phyloP scores from a whole-genome alignment of 2,888 invertebrate species.

The Yponomeuta malinellus region DNA sequence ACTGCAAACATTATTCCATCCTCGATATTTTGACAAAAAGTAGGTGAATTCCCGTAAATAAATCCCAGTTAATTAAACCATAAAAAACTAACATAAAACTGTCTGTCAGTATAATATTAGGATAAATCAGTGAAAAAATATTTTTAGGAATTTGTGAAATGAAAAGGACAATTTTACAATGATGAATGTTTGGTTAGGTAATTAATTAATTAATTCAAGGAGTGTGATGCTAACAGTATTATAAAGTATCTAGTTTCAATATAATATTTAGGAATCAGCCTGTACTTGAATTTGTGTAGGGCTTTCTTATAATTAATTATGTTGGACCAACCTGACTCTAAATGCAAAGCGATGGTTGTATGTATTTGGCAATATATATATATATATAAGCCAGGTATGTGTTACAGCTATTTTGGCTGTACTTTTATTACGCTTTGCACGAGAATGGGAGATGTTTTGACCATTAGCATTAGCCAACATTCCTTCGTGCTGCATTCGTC shows the following conservation, averaged over 20 bases:
- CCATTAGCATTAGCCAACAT: slow-evolving; percentile 65
- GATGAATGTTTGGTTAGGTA: slow-evolving; percentile 5
- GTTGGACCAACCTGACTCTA: background rate
- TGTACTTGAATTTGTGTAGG: background rate
- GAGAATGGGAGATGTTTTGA: slow-evolving; percentile 28
- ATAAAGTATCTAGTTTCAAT: slow-evolving; percentile 30
- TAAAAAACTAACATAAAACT: slow-evolving; percentile 26
- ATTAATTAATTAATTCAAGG: background rate
- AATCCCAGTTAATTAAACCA: slow-evolving; percentile 26
- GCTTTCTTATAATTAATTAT: background rate
- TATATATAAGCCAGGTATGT: slow-evolving; percentile 32
- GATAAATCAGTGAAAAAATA: background rate
- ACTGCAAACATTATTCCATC: slow-evolving; percentile 3
- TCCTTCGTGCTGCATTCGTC: slow-evolving; percentile 72
- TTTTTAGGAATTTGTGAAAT: background rate
- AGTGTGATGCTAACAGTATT: slow-evolving; percentile 52
- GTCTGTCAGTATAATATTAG: background rate
- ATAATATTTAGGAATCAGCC: slow-evolving; percentile 19
- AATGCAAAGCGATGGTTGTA: slow-evolving; percentile 17
- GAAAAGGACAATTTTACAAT: background rate
- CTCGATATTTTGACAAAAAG: background rate
- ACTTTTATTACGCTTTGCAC: slow-evolving; percentile 22
- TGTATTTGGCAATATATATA: slow-evolving; percentile 22
- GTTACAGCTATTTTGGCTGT: slow-evolving; percentile 24
- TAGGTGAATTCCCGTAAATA: slow-evolving; percentile 35